Evolutionary conservation across 92 coral and sea anemone species (phyloP).

Genomic region (Paramuricea clavata): DNA sequence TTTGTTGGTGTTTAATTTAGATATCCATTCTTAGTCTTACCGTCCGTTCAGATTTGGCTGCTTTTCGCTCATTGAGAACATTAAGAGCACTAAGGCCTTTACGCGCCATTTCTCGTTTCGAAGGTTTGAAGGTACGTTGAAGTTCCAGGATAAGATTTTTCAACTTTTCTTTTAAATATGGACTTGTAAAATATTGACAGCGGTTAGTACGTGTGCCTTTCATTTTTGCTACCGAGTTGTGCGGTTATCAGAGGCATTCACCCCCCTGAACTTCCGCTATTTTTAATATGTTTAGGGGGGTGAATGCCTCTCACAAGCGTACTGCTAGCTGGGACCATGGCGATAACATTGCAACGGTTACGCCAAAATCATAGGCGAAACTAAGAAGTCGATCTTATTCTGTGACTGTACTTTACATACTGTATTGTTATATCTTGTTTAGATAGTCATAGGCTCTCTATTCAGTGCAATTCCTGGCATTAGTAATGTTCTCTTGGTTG

Average conservation of each 20-base stretch:
- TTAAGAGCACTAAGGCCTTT: conserved; percentile 92
- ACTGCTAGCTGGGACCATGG: too few relatives aligned
- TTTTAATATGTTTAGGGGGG: too few relatives aligned
- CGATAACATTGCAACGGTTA: too few relatives aligned
- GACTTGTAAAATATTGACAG: too few relatives aligned
- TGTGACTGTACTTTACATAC: too few relatives aligned
- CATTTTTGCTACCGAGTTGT: too few relatives aligned
- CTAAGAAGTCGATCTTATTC: too few relatives aligned
- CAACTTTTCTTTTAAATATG: too few relatives aligned
- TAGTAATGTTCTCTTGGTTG: conserved; percentile 92
- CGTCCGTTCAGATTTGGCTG: conserved; percentile 25
- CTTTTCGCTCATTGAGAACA: conserved; percentile 87
- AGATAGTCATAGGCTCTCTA: conserved; percentile 92
- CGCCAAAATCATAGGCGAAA: neutral
- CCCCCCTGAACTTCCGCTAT: too few relatives aligned
- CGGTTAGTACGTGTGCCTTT: neutral
- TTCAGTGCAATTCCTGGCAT: conserved; percentile 97
- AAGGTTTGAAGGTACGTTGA: conserved; percentile 88
- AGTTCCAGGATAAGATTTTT: too few relatives aligned
- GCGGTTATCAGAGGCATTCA: too few relatives aligned
- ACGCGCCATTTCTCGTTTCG: conserved; percentile 92
- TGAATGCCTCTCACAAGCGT: too few relatives aligned
- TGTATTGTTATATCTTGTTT: neutral
- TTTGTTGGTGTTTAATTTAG: neutral
- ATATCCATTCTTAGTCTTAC: conserved; percentile 40